phyloP scores from a whole-genome alignment of 2,888 invertebrate species.

The Tetramorium bicarinatum region DNA sequence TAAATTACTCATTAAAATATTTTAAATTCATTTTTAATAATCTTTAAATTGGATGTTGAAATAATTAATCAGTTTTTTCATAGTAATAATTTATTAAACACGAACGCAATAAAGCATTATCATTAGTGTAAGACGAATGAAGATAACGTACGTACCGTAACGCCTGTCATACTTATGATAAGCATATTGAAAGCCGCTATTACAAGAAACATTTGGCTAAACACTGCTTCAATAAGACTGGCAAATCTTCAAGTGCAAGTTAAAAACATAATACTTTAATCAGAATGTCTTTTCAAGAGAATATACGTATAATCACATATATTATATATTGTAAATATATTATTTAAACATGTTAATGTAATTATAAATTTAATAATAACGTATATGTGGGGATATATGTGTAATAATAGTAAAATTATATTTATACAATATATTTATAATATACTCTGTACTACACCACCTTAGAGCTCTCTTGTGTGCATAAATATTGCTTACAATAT shows the following conservation, averaged over 20 bases:
- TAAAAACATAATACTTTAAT: conserved; percentile 1
- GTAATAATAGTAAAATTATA: background rate
- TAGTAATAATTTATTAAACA: background rate
- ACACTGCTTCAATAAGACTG: conserved; percentile 41
- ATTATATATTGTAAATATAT: background rate
- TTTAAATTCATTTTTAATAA: conserved; percentile 12
- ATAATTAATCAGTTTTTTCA: background rate
- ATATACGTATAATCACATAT: background rate
- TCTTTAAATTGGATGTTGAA: background rate
- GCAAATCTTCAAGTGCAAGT: conserved; percentile 27
- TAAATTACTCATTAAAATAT: background rate
- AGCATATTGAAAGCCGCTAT: conserved; percentile 45
- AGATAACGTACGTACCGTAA: conserved; percentile 40
- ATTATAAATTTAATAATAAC: conserved; percentile 7
- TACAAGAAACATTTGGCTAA: conserved; percentile 17
- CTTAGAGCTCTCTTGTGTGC: conserved; percentile 46
- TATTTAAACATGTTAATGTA: background rate
- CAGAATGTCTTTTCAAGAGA: background rate
- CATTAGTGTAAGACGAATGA: conserved; percentile 15
- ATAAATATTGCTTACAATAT: conserved; percentile 31
- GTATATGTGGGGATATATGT: background rate
- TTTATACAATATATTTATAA: conserved; percentile 4
- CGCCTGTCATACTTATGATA: conserved; percentile 51
- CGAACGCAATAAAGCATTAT: background rate
- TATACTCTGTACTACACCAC: background rate